Evolutionary conservation across 2,888 invertebrate species (phyloP), one percentile per base, ranked within the genome.

Genomic region (Acronicta alni): DNA sequence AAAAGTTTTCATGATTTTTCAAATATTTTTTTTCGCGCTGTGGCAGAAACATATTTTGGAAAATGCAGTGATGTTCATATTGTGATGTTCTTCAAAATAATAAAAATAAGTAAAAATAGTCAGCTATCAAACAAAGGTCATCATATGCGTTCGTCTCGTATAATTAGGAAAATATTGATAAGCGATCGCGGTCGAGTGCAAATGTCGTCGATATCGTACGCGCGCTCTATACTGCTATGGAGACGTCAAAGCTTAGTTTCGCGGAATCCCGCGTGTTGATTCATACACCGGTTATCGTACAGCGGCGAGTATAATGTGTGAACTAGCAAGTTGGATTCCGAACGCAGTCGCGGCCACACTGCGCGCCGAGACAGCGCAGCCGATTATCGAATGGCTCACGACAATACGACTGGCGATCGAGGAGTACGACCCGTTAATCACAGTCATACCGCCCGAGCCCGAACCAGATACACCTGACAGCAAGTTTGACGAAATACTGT

Each of bases 281-380:
- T 94, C 93, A 94, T 86, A 88, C 89, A 91, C 92, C 92, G 93
- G 93, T 92, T 93, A 92, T 92, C 93, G 87, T 77, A 82, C 75
- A 82, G 81, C 81, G 83, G 79, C 71, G 81, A 75, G 79, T 84
- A 87, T 73, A 77, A 90, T 92, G 89, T 90, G 91, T 83, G 92
- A 90, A 82, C 86, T 89, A 80, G 87, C 89, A 87, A 93, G 93
- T 93, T 94, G 93, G 93, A 88, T 94, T 82, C 94, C 94, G 89
- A 87, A 84, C 91, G 93, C 89, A 77, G 91, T 92, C 60, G 91
- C 91, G 88, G 87, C 79, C 63, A 92, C 92, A 91, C 90, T 92
- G 81, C 87, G 87, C 83, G 80, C 84, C 71, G 85, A 85, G 54
- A 84, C 90, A 76, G 85, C 91, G 69, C 85, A 85, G 76, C 89